Percentiles rank a stretch among this genome's conserved stretches.
phyloP scores from a whole-genome alignment of 2,888 invertebrate genomes.

The Ariolimax columbianus region DNA sequence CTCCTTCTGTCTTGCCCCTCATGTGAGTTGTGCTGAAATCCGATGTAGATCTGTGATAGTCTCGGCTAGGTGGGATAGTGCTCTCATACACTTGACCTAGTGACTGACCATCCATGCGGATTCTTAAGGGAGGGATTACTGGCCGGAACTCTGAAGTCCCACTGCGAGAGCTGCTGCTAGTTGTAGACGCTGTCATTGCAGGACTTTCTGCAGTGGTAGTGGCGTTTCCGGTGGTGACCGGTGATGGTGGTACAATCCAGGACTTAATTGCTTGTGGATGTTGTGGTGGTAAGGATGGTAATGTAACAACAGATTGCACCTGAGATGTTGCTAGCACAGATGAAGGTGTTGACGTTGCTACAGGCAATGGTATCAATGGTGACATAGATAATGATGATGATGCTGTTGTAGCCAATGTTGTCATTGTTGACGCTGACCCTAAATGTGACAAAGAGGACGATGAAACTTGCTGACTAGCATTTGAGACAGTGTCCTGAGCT shows the following conservation, averaged over 20 bases:
- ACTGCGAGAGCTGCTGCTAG: background rate
- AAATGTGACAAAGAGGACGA: background rate
- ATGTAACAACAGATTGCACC: background rate
- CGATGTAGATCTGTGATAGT: constrained; percentile 33
- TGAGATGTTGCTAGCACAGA: constrained; percentile 17
- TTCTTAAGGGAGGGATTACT: constrained; percentile 47
- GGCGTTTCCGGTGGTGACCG: background rate
- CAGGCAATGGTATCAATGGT: background rate
- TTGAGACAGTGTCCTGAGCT: constrained; percentile 4
- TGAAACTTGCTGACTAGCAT: constrained; percentile 1
- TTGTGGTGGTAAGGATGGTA: background rate
- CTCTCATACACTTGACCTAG: constrained; percentile 49
- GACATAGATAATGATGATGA: constrained; percentile 18
- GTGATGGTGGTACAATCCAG: background rate
- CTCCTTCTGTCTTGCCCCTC: constrained; percentile 46
- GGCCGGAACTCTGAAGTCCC: constrained; percentile 21
- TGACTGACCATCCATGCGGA: constrained; percentile 48
- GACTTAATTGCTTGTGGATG: background rate
- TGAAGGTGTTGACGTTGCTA: constrained; percentile 11
- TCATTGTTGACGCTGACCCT: background rate
- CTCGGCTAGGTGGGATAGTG: background rate
- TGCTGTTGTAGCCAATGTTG: background rate
- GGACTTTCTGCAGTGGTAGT: background rate
- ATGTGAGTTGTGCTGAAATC: constrained; percentile 13
- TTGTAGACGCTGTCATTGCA: background rate